These are phyloP conservation scores for Ectemnius cavifrons DNA, from an alignment of 2,888 invertebrate species.

Conservation along the genomic window DNA sequence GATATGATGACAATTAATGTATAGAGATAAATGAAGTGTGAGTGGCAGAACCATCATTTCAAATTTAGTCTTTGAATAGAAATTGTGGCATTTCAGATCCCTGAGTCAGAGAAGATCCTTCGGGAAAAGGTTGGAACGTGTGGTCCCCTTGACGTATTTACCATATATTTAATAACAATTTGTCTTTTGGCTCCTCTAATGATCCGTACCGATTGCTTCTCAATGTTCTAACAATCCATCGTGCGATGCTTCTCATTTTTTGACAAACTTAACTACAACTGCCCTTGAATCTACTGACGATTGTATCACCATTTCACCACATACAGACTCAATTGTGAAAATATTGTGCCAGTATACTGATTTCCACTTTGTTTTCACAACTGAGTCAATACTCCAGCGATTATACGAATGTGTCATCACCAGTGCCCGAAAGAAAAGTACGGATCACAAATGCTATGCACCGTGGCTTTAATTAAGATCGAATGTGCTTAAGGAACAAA, in stretches of 20 bases:
- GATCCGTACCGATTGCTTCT: conserved; percentile 71
- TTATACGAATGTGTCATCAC: conserved; percentile 47
- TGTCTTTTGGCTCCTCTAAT: conserved; percentile 74
- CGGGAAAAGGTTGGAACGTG: conserved; percentile 77
- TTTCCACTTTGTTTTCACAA: conserved; percentile 42
- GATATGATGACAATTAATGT: conserved; percentile 26
- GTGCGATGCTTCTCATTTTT: conserved; percentile 67
- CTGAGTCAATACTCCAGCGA: conserved; percentile 38
- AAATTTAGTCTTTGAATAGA: conserved; percentile 69
- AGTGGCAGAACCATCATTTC: conserved; percentile 40
- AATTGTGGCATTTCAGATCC: conserved; percentile 77
- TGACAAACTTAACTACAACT: conserved; percentile 52
- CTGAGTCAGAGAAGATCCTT: conserved; percentile 76
- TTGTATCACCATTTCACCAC: conserved; percentile 34
- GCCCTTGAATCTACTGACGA: conserved; percentile 51
- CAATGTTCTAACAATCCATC: conserved; percentile 73
- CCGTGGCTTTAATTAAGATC: conserved; percentile 63
- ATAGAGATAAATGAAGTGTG: conserved; percentile 39
- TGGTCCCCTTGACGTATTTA: conserved; percentile 75
- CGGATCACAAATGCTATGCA: conserved; percentile 65
- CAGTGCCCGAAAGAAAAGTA: conserved; percentile 51
- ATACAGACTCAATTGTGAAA: conserved; percentile 46
- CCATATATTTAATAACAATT: conserved; percentile 69
- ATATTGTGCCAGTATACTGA: conserved; percentile 16
- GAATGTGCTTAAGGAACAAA: conserved; percentile 63